Evolutionary conservation across 1,140 invertebrate genomes (phyloP).

Genomic region (Lucilia cuprina): DNA sequence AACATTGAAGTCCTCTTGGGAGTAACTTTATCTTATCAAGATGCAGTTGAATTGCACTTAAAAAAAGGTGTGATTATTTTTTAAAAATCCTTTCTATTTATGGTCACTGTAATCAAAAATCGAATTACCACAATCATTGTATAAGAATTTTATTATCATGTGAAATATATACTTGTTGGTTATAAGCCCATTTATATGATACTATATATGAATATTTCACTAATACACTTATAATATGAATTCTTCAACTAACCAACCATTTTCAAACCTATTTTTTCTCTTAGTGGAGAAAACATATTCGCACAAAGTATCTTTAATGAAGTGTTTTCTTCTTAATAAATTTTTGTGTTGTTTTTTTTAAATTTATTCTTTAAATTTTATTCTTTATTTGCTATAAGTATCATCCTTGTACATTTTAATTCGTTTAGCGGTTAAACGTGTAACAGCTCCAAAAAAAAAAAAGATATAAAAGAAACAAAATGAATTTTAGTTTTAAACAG

Average conservation of each 20-base stretch:
- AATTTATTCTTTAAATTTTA: neutral
- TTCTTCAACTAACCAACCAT: no score
- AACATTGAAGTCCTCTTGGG: neutral
- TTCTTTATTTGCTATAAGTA: neutral
- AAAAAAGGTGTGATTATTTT: no score
- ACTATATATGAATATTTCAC: no score
- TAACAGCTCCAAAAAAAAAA: neutral
- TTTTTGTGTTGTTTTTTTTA: neutral
- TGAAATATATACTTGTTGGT: no score
- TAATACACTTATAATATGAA: no score
- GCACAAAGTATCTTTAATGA: neutral
- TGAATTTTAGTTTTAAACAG: neutral
- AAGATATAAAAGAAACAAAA: neutral
- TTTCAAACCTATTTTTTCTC: no score
- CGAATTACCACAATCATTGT: no score
- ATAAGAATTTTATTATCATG: no score
- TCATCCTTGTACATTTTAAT: slow-evolving; percentile 22
- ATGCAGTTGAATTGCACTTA: neutral
- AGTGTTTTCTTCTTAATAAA: slow-evolving; percentile 15
- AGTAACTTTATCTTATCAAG: neutral
- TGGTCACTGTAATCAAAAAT: no score
- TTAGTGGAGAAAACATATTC: neutral
- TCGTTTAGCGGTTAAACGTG: slow-evolving; percentile 27
- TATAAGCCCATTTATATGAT: no score
- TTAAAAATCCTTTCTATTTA: no score